These are phyloP conservation scores for Bedellia somnulentella DNA, from an alignment of 2,888 invertebrate species.

Conservation along the genomic window DNA sequence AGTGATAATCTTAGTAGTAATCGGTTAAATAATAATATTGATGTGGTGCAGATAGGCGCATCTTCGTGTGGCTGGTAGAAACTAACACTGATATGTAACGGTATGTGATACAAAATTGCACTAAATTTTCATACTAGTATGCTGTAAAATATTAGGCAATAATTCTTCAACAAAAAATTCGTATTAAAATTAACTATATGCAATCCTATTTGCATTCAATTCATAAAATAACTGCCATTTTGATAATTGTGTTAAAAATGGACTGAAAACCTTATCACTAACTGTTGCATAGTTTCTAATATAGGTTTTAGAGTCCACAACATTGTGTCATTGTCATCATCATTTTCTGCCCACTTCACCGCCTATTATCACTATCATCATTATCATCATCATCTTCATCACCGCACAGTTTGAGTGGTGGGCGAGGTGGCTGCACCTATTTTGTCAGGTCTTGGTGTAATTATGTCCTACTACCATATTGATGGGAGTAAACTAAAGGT, in stretches of 20 bases:
- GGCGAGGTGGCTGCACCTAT: constrained; percentile 29
- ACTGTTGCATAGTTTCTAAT: constrained; percentile 30
- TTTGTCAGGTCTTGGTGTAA: too few species aligned
- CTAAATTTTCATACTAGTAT: too few species aligned
- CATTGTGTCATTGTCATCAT: constrained; percentile 28
- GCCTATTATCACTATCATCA: constrained; percentile 18
- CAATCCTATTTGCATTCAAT: too few species aligned
- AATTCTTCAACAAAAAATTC: too few species aligned
- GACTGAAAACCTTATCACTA: constrained; percentile 28
- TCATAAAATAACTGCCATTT: constrained; percentile 1
- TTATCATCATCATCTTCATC: too few species aligned
- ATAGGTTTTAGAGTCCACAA: constrained; percentile 15
- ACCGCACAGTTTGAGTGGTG: constrained; percentile 50
- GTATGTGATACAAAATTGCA: constrained; percentile 13
- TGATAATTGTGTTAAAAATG: constrained; percentile 11
- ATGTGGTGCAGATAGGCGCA: constrained; percentile 35
- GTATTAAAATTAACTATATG: too few species aligned
- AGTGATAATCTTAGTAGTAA: constrained; percentile 50
- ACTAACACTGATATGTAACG: constrained; percentile 13
- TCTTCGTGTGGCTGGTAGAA: constrained; percentile 1
- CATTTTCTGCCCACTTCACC: constrained; percentile 54
- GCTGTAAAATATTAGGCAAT: too few species aligned
- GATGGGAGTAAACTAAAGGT: too few species aligned
- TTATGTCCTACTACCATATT: too few species aligned
- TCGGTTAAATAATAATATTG: constrained; percentile 26